Evolutionary conservation across 2,888 invertebrate species (phyloP), one percentile per base, ranked within the genome.

Genomic region (Stramonita haemastoma): DNA sequence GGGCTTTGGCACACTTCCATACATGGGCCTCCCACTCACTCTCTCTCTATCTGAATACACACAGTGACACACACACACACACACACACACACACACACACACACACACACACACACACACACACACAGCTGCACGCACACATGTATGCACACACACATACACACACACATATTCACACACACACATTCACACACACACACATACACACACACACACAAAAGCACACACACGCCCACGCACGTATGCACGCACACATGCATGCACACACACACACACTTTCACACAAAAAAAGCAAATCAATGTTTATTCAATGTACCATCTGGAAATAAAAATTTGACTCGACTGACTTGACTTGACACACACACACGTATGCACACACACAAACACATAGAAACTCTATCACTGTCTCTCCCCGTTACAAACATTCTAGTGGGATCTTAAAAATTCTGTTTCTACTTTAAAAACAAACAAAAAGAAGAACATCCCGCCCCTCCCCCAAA

Each of bases 71-170:
- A 5, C 77, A 77, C 77, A 46, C 46, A 46, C 8, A 8, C 46
- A 46, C 46, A 5, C 8, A n/a, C 77, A n/a, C n/a, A n/a, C 77
- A 77, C 77, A 73, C 73, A 19, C 73, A 73, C 73, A 19, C 73
- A 73, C 73, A 73, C 73, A 17, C 26, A 17, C 81, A 81, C 81
- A 81, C 26, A 19, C 79, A 79, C 79, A 79, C 73, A 73, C 73
- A 73, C 73, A n/a, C n/a, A n/a, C n/a, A n/a, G n/a, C n/a, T n/a
- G n/a, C n/a, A n/a, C n/a, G n/a, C n/a, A n/a, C n/a, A n/a, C n/a
- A n/a, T n/a, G n/a, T n/a, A n/a, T n/a, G n/a, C n/a, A 19, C 73
- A 17, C 26, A 17, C 73, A 73, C 73, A 73, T n/a, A 19, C 73
- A 73, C 73, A 19, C 73, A 73, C 73, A 73, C 73, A 17, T 26